Percentiles rank a stretch among this genome's conserved stretches.
Conservation (phyloP, 1,140 invertebrate species). For the Bacillus rossius region DNA sequence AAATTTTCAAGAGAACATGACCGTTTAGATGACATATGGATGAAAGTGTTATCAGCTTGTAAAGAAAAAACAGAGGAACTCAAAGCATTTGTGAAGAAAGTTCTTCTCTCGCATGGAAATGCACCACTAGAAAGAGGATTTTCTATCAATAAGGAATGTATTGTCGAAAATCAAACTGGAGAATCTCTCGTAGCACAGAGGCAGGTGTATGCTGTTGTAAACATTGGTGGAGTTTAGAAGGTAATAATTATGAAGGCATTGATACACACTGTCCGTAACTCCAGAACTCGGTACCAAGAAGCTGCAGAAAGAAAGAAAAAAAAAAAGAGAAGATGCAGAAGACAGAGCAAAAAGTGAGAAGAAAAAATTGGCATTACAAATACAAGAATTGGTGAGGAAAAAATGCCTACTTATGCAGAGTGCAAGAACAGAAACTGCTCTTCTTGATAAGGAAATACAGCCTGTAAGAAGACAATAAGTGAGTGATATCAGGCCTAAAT, state of each 20-base stretch:
- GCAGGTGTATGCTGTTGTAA: slow-evolving; percentile 13
- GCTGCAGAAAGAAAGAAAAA: no score
- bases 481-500: no score
- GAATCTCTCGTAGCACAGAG: slow-evolving; percentile 20
- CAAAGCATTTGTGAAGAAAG: slow-evolving; percentile 16
- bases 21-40: slow-evolving; percentile 15
- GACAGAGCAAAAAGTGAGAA: no score
- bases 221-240: slow-evolving; percentile 9
- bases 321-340: no score
- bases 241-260: slow-evolving; percentile 8
- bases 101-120: slow-evolving; percentile 18
- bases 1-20: slow-evolving; percentile 10
- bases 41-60: not conserved
- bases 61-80: slow-evolving; percentile 8
- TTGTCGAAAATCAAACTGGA: slow-evolving; percentile 19
- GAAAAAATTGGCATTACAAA: no score
- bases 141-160: slow-evolving; percentile 21
- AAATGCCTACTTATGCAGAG: no score
- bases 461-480: no score
- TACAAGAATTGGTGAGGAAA: no score
- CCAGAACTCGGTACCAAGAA: no score
- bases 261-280: no score
- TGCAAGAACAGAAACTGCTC: no score
- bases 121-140: slow-evolving; percentile 13
- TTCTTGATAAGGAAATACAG: no score